These are phyloP conservation scores for Papilio polytes DNA, from an alignment of 1,140 invertebrate species.

Conservation along the genomic window DNA sequence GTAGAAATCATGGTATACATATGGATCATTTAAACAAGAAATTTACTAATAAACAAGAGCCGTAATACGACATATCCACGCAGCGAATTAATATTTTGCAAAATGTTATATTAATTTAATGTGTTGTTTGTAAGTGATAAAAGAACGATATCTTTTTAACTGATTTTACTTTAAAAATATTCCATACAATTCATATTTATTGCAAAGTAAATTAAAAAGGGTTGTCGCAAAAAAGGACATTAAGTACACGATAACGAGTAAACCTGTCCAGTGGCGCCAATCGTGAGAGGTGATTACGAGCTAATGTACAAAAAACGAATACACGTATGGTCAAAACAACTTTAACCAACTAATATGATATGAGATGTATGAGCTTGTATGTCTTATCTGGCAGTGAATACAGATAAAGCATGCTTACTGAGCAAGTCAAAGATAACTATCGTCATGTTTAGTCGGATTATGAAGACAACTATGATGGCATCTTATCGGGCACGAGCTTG, in stretches of 20 bases:
- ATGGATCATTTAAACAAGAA: no score
- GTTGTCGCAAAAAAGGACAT: neutral
- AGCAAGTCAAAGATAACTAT: slow-evolving; percentile 22
- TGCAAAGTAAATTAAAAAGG: neutral
- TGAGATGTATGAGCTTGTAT: slow-evolving; percentile 18
- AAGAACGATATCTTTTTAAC: neutral
- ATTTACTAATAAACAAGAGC: no score
- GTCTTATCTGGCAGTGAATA: slow-evolving; percentile 16
- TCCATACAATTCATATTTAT: neutral
- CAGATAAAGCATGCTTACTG: slow-evolving; percentile 14
- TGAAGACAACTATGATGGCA: neutral
- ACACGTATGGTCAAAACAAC: neutral
- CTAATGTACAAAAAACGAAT: slow-evolving; percentile 1
- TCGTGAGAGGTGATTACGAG: slow-evolving; percentile 15
- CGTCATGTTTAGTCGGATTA: slow-evolving; percentile 36
- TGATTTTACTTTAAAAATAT: neutral
- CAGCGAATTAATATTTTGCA: no score
- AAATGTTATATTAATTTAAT: no score
- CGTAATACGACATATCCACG: no score
- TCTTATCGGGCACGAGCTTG: slow-evolving; percentile 29
- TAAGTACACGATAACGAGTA: neutral
- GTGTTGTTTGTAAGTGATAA: neutral
- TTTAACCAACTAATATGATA: slow-evolving; percentile 4
- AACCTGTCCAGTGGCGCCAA: slow-evolving; percentile 29
- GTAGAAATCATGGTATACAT: no score